Evolutionary conservation across 2,113 vertebrate genomes (phyloP).

Genomic region (Chelonoidis abingdonii): DNA sequence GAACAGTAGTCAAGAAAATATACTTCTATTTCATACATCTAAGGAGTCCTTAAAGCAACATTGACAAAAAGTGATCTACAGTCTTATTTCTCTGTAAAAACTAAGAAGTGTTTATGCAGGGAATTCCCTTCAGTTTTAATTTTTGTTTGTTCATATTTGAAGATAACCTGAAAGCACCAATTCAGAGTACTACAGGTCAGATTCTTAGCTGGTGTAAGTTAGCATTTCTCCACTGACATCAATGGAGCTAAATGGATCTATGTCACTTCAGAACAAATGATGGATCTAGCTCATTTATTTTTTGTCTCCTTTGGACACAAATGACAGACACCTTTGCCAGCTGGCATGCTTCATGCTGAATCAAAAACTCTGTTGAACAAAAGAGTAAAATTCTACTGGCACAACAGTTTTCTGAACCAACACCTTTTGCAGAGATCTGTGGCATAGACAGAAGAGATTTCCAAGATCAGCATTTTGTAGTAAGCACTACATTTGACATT

Average conservation of each 20-base stretch:
- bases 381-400: constrained; percentile 16
- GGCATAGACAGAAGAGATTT: neutral
- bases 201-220: neutral
- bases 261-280: neutral
- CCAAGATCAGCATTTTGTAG: neutral
- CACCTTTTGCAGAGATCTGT: neutral
- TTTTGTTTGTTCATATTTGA: neutral
- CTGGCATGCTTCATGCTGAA: constrained; percentile 24
- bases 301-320: constrained; percentile 17
- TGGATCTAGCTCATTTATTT: neutral
- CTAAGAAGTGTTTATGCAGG: neutral
- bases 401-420: constrained; percentile 36
- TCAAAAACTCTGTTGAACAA: constrained; percentile 32
- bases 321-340: constrained; percentile 50
- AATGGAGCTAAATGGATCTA: neutral
- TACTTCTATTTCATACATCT: neutral
- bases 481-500: neutral
- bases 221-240: neutral
- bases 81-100: neutral
- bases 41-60: neutral
- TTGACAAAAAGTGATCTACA: neutral
- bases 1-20: neutral
- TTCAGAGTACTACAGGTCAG: neutral
- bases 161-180: neutral
- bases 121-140: neutral